These are phyloP conservation scores for Oscarella lobularis DNA, from an alignment of 37 sponge, comb jelly and placozoan species.

Conservation along the genomic window DNA sequence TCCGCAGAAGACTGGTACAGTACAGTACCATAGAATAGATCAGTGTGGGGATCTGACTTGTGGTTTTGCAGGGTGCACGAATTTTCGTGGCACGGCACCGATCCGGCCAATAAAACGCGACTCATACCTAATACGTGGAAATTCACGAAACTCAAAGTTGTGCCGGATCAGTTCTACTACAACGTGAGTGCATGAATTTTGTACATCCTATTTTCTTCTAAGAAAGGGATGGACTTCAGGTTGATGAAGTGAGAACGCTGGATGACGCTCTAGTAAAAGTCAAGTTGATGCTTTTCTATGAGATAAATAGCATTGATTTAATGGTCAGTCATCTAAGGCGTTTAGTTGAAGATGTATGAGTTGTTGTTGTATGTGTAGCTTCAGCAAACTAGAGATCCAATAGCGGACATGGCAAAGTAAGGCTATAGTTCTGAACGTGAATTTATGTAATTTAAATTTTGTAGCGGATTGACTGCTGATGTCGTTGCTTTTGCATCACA, in stretches of 20 bases:
- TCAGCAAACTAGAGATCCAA: slow-evolving; percentile 71
- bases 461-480: slow-evolving; percentile 64
- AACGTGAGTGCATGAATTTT: slow-evolving; percentile 25
- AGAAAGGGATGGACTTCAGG: neutral
- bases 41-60: neutral
- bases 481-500: slow-evolving; percentile 73
- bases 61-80: slow-evolving; percentile 41
- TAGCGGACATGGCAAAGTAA: slow-evolving; percentile 82
- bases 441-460: slow-evolving; percentile 5
- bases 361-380: slow-evolving; percentile 7
- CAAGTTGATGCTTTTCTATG: slow-evolving; percentile 83
- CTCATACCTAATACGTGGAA: slow-evolving; percentile 49
- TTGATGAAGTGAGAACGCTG: slow-evolving; percentile 36
- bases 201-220: neutral
- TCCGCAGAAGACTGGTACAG: slow-evolving; percentile 71
- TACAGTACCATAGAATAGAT: neutral
- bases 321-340: no score
- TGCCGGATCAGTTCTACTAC: slow-evolving; percentile 90
- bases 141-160: slow-evolving; percentile 72
- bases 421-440: slow-evolving; percentile 4
- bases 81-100: slow-evolving; percentile 87
- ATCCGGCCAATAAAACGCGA: slow-evolving; percentile 65
- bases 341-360: no score
- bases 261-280: slow-evolving; percentile 81
- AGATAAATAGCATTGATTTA: slow-evolving; percentile 53